phyloP scores from a whole-genome alignment of 1,140 invertebrate genomes.

The Caerostris extrusa region DNA sequence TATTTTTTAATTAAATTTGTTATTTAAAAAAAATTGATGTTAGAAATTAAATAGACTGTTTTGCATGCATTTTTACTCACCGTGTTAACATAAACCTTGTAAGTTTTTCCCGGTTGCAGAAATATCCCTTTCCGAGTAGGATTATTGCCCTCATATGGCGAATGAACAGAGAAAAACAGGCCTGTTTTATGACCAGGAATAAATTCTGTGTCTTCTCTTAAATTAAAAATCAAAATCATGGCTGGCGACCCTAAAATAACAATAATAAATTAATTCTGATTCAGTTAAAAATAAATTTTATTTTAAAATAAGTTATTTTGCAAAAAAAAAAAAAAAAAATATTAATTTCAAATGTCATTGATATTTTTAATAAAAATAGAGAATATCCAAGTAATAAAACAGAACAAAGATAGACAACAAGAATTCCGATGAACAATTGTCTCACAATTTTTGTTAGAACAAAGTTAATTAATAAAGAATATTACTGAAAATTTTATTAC shows the following conservation, averaged over 20 bases:
- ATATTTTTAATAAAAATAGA: no score
- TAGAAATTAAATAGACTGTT: no score
- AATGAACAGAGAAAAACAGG: conserved; percentile 34
- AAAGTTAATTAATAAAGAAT: no score
- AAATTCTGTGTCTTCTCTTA: conserved; percentile 12
- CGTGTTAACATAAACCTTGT: conserved; percentile 26
- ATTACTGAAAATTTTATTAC: no score
- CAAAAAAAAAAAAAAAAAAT: no score
- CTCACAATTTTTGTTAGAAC: no score
- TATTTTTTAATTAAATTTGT: no score
- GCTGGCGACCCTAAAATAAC: background rate
- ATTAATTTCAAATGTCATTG: no score
- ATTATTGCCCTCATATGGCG: background rate
- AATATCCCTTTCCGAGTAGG: conserved; percentile 44
- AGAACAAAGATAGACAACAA: no score
- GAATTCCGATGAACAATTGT: no score
- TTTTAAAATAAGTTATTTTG: background rate
- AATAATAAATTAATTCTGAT: background rate
- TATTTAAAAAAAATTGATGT: no score
- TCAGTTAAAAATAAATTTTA: background rate
- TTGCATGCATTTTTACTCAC: background rate
- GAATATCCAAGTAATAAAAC: no score
- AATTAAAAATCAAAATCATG: background rate
- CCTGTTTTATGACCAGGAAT: conserved; percentile 26
- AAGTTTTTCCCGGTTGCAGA: conserved; percentile 50